Percentiles rank a stretch among this genome's conserved stretches.
These are phyloP conservation scores for Petrolisthes cinctipes DNA, from an alignment of 2,888 invertebrate species.

Conservation along the genomic window DNA sequence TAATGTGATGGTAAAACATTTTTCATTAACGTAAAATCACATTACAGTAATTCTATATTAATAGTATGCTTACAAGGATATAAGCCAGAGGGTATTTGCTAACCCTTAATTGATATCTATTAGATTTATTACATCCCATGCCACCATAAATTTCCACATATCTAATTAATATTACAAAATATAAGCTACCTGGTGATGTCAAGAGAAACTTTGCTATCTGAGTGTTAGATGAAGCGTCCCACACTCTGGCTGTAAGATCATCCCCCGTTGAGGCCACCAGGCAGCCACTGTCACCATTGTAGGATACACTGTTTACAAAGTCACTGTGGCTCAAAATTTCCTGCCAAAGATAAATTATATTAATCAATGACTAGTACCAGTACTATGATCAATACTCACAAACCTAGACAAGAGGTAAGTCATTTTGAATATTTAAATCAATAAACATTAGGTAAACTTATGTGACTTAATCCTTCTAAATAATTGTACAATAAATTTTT, in stretches of 20 bases:
- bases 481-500: too few relatives aligned
- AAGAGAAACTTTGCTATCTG: constrained; percentile 47
- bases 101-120: too few relatives aligned
- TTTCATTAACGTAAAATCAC: too few relatives aligned
- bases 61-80: background rate
- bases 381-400: background rate
- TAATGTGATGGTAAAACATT: too few relatives aligned
- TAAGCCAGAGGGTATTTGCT: too few relatives aligned
- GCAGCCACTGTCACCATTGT: constrained; percentile 53
- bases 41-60: background rate
- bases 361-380: background rate
- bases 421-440: too few relatives aligned
- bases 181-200: constrained; percentile 48
- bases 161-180: too few relatives aligned
- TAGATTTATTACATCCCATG: too few relatives aligned
- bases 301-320: constrained; percentile 55
- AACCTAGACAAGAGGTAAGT: background rate
- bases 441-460: background rate
- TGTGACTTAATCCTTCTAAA: background rate
- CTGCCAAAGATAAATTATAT: constrained; percentile 17
- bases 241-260: constrained; percentile 52
- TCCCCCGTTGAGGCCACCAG: constrained; percentile 57
- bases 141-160: too few relatives aligned
- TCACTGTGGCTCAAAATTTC: constrained; percentile 52
- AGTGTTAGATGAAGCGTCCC: constrained; percentile 38